Base-by-base conservation (phyloP, 2,113 vertebrate genomes). In the Octodon degus region DNA sequence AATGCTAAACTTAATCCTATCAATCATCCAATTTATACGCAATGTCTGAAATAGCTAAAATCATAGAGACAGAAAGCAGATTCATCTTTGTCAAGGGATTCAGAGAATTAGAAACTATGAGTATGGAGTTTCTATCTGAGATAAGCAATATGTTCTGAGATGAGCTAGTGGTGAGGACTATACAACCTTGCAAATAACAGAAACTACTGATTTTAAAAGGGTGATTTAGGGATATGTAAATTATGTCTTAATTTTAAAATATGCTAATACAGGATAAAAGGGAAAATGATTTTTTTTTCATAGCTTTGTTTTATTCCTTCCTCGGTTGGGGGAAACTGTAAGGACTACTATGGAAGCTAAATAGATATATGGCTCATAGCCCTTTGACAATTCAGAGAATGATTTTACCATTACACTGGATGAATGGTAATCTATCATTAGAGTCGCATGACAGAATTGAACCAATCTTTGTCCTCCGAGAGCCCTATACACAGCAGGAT, bases 401-500 rank as follows among this genome's bases (percentile, higher is more conserved):
- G 50, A 50, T 14, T 12, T 17, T 60, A 27, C 27, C 47, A 53
- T 65, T 43, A n/a, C 74, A 2, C 10, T 53, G n/a, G 53, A 72
- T 55, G 60, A 19, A 11, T 1, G 0, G 11, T 14, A 43, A n/a
- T 0, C 4, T 2, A 14, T 63, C 40, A 50, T 37, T 0, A 0
- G 55, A n/a, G 37, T 55, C 63, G 17, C 20, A 17, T 79, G 40
- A 47, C 90, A 67, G 16, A 32, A 53, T 0, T 20, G 16, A 86
- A 74, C 13, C 16, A 30, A 5, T 43, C 68, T 81, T 37, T 83
- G 67, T n/a, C 50, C 65, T 65, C 5, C 16, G 9, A 47, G 70
- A 88, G 82, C 5, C 37, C 27, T 14, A 9, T 62, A 22, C 37
- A 7, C 1, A 55, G 74, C 25, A 13, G 27, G 17, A 25, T 43